These are phyloP conservation scores for Caenorhabditis briggsae DNA, from an alignment of 1,140 invertebrate species.

Conservation along the genomic window DNA sequence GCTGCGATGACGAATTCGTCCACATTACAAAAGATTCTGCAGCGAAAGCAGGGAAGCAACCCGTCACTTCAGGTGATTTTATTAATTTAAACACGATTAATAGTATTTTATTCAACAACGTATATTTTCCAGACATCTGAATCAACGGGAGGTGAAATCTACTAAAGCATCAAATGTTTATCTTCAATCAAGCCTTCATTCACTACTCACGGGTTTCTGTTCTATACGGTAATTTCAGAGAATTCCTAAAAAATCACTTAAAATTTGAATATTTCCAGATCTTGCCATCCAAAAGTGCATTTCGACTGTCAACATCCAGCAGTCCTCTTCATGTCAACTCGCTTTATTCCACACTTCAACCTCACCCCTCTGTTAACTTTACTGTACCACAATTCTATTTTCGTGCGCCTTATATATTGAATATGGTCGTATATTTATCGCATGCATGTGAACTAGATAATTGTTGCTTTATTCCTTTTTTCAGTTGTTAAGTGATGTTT, in stretches of 20 bases:
- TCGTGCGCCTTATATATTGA: slow-evolving; percentile 12
- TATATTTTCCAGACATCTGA: slow-evolving; percentile 25
- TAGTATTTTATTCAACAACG: neutral
- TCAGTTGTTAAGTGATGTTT: slow-evolving; percentile 15
- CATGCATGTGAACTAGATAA: slow-evolving; percentile 41
- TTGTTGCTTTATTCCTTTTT: neutral
- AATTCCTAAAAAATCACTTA: neutral
- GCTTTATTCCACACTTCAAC: slow-evolving; percentile 31
- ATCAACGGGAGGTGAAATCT: slow-evolving; percentile 41
- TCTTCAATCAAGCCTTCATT: neutral
- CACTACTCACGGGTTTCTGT: slow-evolving; percentile 29
- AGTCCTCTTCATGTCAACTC: slow-evolving; percentile 38
- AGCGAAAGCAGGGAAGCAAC: slow-evolving; percentile 42
- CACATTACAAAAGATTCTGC: slow-evolving; percentile 4
- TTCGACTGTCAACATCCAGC: neutral
- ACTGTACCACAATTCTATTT: neutral
- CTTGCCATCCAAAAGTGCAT: slow-evolving; percentile 46
- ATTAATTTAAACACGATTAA: neutral
- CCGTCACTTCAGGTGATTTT: slow-evolving; percentile 10
- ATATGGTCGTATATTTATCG: slow-evolving; percentile 30
- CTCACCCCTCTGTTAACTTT: neutral
- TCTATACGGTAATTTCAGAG: slow-evolving; percentile 3
- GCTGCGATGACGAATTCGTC: slow-evolving; percentile 31
- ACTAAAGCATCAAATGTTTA: neutral
- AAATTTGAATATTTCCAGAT: neutral